Percentiles rank a stretch among this genome's conserved stretches.
Evolutionary conservation across 2,888 invertebrate genomes (phyloP).

Genomic region (Drosophila infuscata): DNA sequence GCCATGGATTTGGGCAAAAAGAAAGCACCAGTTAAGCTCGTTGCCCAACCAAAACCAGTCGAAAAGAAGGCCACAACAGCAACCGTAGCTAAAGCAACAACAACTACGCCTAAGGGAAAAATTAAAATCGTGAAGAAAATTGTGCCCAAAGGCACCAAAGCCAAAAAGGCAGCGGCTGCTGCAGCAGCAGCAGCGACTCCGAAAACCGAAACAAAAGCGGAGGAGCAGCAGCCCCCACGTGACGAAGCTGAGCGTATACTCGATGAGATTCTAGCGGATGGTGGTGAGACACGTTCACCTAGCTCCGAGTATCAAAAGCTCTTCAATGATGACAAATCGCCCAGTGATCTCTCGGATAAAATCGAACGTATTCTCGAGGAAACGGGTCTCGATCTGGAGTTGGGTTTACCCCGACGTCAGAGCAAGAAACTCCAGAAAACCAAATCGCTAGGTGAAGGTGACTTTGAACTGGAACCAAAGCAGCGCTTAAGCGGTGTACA

Average conservation of each 20-base stretch:
- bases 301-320: constrained; percentile 83
- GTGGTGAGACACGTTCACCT: constrained; percentile 79
- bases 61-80: constrained; percentile 6
- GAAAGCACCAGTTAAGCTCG: constrained; percentile 58
- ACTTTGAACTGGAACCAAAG: constrained; percentile 64
- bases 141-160: constrained; percentile 81
- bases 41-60: constrained; percentile 16
- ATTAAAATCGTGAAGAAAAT: constrained; percentile 82
- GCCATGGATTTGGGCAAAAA: constrained; percentile 81
- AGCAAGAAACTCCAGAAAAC: constrained; percentile 77
- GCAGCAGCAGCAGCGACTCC: constrained; percentile 27
- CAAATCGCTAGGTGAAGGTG: constrained; percentile 81
- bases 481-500: constrained; percentile 73
- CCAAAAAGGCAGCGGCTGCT: constrained; percentile 62
- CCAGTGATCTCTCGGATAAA: constrained; percentile 84
- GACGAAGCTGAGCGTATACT: constrained; percentile 82
- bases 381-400: constrained; percentile 80
- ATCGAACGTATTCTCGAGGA: constrained; percentile 83
- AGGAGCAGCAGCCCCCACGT: constrained; percentile 42
- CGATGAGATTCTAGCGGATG: constrained; percentile 82
- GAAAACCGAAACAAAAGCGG: constrained; percentile 3
- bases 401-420: constrained; percentile 72
- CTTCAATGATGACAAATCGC: constrained; percentile 84
- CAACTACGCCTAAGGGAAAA: constrained; percentile 72
- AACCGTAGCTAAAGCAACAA: neutral